Evolutionary conservation across 2,888 invertebrate species (phyloP), one percentile per base, ranked within the genome.

Genomic region (Ormyrus labotus): DNA sequence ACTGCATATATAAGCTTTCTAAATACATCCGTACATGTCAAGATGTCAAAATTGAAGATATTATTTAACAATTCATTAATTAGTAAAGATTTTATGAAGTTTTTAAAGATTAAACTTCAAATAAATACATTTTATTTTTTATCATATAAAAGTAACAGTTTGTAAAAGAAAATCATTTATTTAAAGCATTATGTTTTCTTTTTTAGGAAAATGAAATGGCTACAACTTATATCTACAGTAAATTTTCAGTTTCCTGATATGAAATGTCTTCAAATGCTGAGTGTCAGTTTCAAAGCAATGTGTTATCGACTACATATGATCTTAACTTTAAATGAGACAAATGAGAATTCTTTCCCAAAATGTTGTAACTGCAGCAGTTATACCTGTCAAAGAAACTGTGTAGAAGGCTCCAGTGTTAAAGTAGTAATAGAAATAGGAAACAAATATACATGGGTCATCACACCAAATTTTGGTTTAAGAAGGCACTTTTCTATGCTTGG

Each of bases 391-490:
- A 86, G 90, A 55, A 89, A 89, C 76, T 91, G 91, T 67, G 88
- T 90, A 0, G 90, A 90, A 77, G 88, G 90, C 69, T 89, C 89
- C 10, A 89, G 88, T 78, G 87, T 88, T 5, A 90, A 91, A 84
- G 89, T 91, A 48, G 91, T 91, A 2, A 89, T 91, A 51, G 91
- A 91, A 83, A 91, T 91, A 76, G 91, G 91, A 47, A 91, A 91
- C 74, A 91, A 91, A 81, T 91, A 88, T 53, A 91, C 91, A 0
- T 91, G 91, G 91, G 88, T 91, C 6, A 88, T 91, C 71, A 89
- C 89, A 7, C 90, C 91, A 0, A 87, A 87, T 72, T 90, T 88
- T 82, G 89, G 89, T 6, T 82, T 91, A 9, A 87, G 87, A 57
- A 86, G 90, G 65, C 91, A 91, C 72, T 90, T 89, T 77, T 90